Percentiles rank a stretch among this genome's conserved stretches.
Evolutionary conservation across 2,797 vertebrate species (phyloP).

Genomic region (Podarcis lilfordi): DNA sequence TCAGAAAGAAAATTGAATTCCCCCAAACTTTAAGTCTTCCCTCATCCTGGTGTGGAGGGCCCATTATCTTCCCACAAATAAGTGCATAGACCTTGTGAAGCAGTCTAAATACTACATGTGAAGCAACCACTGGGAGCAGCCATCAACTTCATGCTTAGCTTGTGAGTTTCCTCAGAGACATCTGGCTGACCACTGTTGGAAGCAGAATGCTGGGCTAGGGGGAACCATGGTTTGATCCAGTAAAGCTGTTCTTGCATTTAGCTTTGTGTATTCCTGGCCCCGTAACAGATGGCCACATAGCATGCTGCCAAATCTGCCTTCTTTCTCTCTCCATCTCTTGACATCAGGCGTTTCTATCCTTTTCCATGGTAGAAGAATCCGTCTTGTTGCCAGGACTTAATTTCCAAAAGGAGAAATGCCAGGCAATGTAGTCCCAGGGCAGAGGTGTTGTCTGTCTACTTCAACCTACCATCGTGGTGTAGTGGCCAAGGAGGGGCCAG

Average conservation of each 20-base stretch:
- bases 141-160: neutral
- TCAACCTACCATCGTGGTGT: neutral
- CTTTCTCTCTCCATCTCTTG: neutral
- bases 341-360: too few species aligned
- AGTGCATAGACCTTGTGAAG: neutral
- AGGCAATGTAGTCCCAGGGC: neutral
- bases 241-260: neutral
- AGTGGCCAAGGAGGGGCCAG: too few species aligned
- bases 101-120: neutral
- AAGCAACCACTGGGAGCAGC: too few species aligned
- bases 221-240: neutral
- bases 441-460: neutral
- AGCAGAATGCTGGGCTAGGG: neutral
- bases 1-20: too few species aligned
- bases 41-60: neutral
- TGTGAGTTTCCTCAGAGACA: neutral
- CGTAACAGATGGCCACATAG: neutral
- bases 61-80: neutral
- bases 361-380: neutral
- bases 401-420: neutral
- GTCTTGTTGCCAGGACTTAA: neutral
- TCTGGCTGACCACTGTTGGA: neutral
- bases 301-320: neutral
- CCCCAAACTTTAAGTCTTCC: neutral
- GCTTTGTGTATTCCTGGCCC: neutral